Conservation (phyloP, 2,797 vertebrate genomes). For the Adelosebastes latens region DNA sequence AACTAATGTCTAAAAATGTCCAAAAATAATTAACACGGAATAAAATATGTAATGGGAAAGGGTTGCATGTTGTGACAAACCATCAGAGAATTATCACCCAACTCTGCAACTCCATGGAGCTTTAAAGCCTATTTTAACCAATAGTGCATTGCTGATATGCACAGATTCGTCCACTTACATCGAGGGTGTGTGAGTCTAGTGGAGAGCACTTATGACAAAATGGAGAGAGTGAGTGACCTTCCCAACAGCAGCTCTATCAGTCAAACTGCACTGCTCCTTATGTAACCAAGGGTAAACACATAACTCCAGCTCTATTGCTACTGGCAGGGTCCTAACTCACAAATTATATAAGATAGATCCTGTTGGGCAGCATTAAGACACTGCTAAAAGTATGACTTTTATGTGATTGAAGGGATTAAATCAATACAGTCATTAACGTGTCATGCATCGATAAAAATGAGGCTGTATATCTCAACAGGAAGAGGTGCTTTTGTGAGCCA, state of each 20-base stretch:
- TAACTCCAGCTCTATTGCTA: conserved; percentile 31
- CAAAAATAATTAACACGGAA: accelerated
- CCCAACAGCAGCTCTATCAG: conserved; percentile 41
- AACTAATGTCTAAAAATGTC: too few relatives aligned
- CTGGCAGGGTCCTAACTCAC: neutral
- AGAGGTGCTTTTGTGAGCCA: neutral
- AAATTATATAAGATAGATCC: neutral
- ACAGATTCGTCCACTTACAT: neutral
- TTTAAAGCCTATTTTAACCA: neutral
- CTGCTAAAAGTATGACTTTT: neutral
- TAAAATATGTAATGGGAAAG: neutral
- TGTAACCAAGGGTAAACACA: conserved; percentile 54
- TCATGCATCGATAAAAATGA: neutral
- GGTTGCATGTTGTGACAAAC: neutral
- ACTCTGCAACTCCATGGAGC: neutral
- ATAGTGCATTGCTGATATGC: neutral
- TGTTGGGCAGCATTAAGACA: neutral
- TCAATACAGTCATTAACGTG: neutral
- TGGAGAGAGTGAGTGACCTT: conserved; percentile 57
- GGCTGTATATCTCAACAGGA: neutral
- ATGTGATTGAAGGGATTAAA: neutral
- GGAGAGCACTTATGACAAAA: conserved; percentile 11
- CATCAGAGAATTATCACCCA: neutral
- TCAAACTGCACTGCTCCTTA: conserved; percentile 27
- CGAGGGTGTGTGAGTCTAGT: neutral